Base-by-base conservation (phyloP, 2,888 invertebrate genomes). In the Eristalis pertinax region DNA sequence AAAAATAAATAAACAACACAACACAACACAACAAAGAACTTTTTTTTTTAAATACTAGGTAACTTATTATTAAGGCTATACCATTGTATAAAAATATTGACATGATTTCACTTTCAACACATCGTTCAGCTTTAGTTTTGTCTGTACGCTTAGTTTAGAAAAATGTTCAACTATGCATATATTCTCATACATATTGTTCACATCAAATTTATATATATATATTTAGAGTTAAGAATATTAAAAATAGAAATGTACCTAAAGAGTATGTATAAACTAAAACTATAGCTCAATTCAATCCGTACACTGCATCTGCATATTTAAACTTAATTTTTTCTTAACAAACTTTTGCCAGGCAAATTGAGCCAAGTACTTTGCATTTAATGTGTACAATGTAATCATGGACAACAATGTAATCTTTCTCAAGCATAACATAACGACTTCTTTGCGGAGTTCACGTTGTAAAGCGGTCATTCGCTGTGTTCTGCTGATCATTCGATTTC, bases 41-140 rank as follows among this genome's bases (percentile, higher is more conserved):
- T 76, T 80, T 62, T 19, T 67, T 74, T 75, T 74, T 64, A 68
- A 69, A 72, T 67, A 62, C 41, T 78, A 84, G 4, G 35, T 72
- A 4, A 67, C 73, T 72, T 81, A 63, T 81, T 63, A 69, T 73
- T 74, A 64, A 69, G 56, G 79, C 72, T 75, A 85, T 77, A 86
- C 82, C 67, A 29, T 15, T 78, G 86, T 86, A 86, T 86, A 86
- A 86, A 86, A 86, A 86, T 82, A 86, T 83, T 86, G 75, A 83
- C 78, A 82, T 67, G 82, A 65, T 60, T 75, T 78, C 43, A 77
- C 62, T 74, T 77, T 70, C 73, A 68, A 81, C 77, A 80, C 62
- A 73, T 62, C 73, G 43, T 60, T 73, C 58, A 65, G 19, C 32
- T 41, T 38, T 8, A 15, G 26, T 50, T 50, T 56, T 43, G 35